Evolutionary conservation across 1,140 invertebrate genomes (phyloP), one percentile per base, ranked within the genome.

Genomic region (Pogonomyrmex californicus): DNA sequence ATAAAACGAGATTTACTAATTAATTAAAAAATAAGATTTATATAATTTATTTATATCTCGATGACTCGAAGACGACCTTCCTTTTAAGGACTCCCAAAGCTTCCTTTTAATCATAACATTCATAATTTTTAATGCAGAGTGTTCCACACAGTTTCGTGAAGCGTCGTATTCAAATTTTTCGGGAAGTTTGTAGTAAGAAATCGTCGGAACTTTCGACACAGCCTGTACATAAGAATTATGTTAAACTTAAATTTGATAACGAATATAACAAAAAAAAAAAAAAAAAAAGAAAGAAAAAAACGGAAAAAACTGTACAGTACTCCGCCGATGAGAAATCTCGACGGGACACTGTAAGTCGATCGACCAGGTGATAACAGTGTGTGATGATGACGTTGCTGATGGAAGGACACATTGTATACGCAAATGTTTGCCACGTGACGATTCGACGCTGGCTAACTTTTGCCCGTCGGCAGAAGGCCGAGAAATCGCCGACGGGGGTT

Each of bases 381-480:
- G 23, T 38, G 14, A 70, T 38, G 14, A 70, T 44, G 63, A 56
- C 14, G 63, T 70, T 41, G 36, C 47, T 41, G 65, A 81, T 81
- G 49, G 44, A 83, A 75, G 41, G 68, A 83, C 68, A 47, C 14
- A 54, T 82, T 36, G 44, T 62, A 36, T 71, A 82, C 68, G 51
- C 41, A 73, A 82, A 82, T 36, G 54, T 73, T 73, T 82, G 30
- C 65, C 44, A 58, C 56, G 17, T 82, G 71, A 82, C 54, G 44
- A 44, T 9, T 65, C 44, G 47, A 44, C 60, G 62, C 33, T n/a
- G 44, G 68, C 41, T 62, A 49, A 62, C 33, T 82, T 79, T 73
- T 73, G 41, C 58, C 47, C 44, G 38, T 82, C 36, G 65, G 65
- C 30, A 9, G 4, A 33, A 23, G 23, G 23, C 23, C 23, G 23